Evolutionary conservation across 2,888 invertebrate species (phyloP), one percentile per base, ranked within the genome.

Genomic region (Xylota sylvarum): DNA sequence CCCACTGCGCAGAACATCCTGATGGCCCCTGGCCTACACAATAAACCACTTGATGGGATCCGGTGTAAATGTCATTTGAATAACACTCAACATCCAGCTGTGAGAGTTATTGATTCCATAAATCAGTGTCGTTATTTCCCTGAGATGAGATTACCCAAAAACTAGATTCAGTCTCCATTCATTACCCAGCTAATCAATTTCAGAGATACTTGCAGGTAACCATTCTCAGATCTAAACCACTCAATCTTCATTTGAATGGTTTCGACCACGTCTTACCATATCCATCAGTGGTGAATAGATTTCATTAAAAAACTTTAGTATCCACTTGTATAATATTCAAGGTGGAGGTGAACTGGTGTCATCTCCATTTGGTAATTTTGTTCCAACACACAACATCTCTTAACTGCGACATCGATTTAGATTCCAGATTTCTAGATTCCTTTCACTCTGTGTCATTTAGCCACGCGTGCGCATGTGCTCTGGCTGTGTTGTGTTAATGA

Each of bases 271-370:
- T 40, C 56, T 55, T 40, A 30, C 27, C 27, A 69, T 67, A 55
- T 69, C 52, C 43, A 70, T 55, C 55, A 70, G 7, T 12, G 23
- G 6, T 48, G 12, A 48, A 64, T 9, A 32, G 19, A 30, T 12
- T 14, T 12, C 1, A 43, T 12, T 14, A 37, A 14, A 43, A 43
- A 62, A 43, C 5, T 2, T 4, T n/a, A 67, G n/a, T 30, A n/a
- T 6, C 19, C 10, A 10, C 19, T 40, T n/a, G 58, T 50, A 32
- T 14, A 67, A 52, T 48, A 65, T 69, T 84, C 69, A 80, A 80
- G 84, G 84, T 84, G 14, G 79, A 80, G 84, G 74, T 74, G 37
- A 84, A 84, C 79, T 55, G 56, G 84, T 80, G 74, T 70, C 79
- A 74, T 84, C 84, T 80, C 65, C 35, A 70, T 58, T 73, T 58